Conservation (phyloP, 2,888 invertebrate species). For the Pegoplata infirma region DNA sequence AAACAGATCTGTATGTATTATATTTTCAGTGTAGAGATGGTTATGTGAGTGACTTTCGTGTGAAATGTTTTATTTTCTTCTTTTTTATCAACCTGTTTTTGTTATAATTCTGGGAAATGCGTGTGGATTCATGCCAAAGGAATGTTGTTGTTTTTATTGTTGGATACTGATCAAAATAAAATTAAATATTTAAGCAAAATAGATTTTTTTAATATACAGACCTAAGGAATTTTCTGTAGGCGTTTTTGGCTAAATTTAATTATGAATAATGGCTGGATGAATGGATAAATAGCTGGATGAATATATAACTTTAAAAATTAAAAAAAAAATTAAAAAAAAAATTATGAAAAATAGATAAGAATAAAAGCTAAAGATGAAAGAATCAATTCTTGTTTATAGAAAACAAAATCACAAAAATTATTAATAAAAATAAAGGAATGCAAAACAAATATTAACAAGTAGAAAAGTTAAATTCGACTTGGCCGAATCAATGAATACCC, state of each 20-base stretch:
- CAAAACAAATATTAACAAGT: not conserved
- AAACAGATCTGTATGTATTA: no score
- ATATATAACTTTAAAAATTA: not conserved
- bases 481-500: no score
- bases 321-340: not conserved
- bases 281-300: not conserved
- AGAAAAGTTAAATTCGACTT: no score
- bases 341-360: not conserved
- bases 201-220: not conserved
- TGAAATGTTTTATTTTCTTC: no score
- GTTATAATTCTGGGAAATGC: not conserved
- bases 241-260: not conserved
- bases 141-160: not conserved
- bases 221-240: not conserved
- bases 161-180: not conserved
- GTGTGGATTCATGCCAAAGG: not conserved
- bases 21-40: no score
- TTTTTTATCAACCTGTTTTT: not conserved
- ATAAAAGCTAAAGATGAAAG: not conserved
- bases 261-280: not conserved
- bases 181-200: not conserved
- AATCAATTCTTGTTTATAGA: not conserved
- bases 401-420: not conserved
- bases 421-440: not conserved
- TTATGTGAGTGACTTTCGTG: no score